Percentiles rank a stretch among this genome's conserved stretches.
Conservation (phyloP, 2,797 vertebrate genomes). For the Hydrocynus forskahlii region DNA sequence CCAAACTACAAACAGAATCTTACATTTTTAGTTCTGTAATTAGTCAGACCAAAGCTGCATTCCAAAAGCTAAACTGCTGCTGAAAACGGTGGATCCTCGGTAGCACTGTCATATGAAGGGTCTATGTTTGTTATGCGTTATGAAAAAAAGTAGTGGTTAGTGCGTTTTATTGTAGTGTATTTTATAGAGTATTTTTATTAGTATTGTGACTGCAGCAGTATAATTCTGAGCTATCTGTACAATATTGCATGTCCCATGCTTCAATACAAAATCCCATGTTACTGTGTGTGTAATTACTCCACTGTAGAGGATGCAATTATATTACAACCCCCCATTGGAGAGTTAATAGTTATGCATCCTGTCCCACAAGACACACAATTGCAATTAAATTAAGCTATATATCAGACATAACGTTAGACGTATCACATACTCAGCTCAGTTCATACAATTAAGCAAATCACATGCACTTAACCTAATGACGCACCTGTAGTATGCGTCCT, state of each 20-base stretch:
- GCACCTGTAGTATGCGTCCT: conserved; percentile 17
- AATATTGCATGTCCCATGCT: conserved; percentile 20
- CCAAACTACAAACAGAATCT: not conserved
- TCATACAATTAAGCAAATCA: conserved; percentile 31
- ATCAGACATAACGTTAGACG: conserved; percentile 43
- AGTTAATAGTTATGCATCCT: conserved; percentile 52
- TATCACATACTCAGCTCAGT: conserved; percentile 28
- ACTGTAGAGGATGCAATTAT: conserved; percentile 42
- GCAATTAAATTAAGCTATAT: conserved; percentile 24
- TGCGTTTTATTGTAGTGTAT: no score
- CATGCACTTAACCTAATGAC: conserved; percentile 38
- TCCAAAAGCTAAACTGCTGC: not conserved
- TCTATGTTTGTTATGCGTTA: no score
- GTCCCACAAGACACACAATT: conserved; percentile 42
- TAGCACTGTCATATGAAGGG: no score
- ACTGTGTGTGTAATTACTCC: conserved; percentile 51
- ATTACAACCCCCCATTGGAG: conserved; percentile 52
- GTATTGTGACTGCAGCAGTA: not conserved
- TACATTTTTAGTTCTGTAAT: conserved; percentile 3
- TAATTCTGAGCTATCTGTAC: not conserved
- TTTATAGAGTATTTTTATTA: no score
- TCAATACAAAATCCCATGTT: conserved; percentile 39
- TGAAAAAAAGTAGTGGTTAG: no score
- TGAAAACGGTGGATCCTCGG: no score
- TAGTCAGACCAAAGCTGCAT: not conserved